phyloP scores from a whole-genome alignment of 2,797 vertebrate species.

The Enteromius paludinosus region DNA sequence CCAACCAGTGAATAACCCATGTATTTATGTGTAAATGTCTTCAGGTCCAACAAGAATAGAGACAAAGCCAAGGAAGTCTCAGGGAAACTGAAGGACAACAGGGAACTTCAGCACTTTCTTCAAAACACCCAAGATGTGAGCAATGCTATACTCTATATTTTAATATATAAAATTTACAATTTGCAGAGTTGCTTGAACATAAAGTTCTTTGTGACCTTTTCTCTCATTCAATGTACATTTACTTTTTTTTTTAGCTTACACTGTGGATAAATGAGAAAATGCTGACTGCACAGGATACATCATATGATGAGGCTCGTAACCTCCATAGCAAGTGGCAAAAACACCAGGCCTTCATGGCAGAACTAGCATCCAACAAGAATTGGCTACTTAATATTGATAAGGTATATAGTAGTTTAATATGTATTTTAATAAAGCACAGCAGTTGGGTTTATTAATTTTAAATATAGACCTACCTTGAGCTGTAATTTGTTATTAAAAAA shows the following conservation, averaged over 20 bases:
- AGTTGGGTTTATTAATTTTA: background rate
- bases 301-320: conserved; percentile 89
- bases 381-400: conserved; percentile 89
- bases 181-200: background rate
- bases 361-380: conserved; percentile 89
- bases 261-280: conserved; percentile 98
- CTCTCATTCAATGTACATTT: conserved; percentile 3
- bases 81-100: conserved; percentile 86
- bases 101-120: conserved; percentile 91
- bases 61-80: conserved; percentile 83
- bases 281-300: conserved; percentile 92
- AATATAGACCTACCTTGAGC: background rate
- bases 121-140: conserved; percentile 94
- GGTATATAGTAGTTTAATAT: conserved; percentile 68
- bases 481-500: conserved; percentile 2
- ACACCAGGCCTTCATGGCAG: conserved; percentile 94
- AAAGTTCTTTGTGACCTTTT: background rate
- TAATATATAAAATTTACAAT: background rate
- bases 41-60: conserved; percentile 80
- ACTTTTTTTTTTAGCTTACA: conserved; percentile 79
- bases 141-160: conserved; percentile 38
- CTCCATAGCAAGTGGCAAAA: conserved; percentile 96
- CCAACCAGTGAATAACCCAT: conserved; percentile 19
- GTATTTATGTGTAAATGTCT: conserved; percentile 55
- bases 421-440: background rate